These are phyloP conservation scores for Lepidostoma basale DNA, from an alignment of 1,140 invertebrate species.

Conservation along the genomic window DNA sequence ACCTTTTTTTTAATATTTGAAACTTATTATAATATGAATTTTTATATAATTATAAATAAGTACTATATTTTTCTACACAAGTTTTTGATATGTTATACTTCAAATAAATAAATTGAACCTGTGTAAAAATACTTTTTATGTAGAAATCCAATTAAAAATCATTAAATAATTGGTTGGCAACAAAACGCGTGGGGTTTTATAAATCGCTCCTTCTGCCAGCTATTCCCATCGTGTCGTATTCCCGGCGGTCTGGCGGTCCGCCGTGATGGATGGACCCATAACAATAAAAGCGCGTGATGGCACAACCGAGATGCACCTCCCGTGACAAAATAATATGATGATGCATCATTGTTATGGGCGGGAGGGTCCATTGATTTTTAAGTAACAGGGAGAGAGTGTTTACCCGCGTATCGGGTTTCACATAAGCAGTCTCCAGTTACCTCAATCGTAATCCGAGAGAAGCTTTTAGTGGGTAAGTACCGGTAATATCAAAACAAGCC, in stretches of 20 bases:
- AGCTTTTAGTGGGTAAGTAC: no score
- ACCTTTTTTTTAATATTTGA: no score
- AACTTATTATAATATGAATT: no score
- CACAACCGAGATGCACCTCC: slow-evolving; percentile 1
- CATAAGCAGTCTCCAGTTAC: background rate
- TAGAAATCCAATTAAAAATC: no score
- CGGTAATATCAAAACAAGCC: no score
- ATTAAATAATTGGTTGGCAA: no score
- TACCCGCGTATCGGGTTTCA: slow-evolving; percentile 4
- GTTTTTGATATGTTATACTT: no score
- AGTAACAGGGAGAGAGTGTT: slow-evolving; percentile 2
- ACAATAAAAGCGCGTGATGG: slow-evolving; percentile 7
- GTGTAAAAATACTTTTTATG: no score
- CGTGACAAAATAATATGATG: slow-evolving; percentile 18
- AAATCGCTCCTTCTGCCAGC: background rate
- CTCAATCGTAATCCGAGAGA: background rate
- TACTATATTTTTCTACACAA: no score
- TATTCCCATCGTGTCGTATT: slow-evolving; percentile 4
- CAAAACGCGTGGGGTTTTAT: background rate
- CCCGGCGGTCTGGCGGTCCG: background rate
- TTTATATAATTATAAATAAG: no score
- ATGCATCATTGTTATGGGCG: slow-evolving; percentile 19
- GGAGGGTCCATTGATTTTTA: slow-evolving; percentile 6
- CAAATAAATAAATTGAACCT: no score
- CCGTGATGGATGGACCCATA: slow-evolving; percentile 25